Conservation (phyloP, 2,113 vertebrate species). For the Gopherus flavomarginatus region DNA sequence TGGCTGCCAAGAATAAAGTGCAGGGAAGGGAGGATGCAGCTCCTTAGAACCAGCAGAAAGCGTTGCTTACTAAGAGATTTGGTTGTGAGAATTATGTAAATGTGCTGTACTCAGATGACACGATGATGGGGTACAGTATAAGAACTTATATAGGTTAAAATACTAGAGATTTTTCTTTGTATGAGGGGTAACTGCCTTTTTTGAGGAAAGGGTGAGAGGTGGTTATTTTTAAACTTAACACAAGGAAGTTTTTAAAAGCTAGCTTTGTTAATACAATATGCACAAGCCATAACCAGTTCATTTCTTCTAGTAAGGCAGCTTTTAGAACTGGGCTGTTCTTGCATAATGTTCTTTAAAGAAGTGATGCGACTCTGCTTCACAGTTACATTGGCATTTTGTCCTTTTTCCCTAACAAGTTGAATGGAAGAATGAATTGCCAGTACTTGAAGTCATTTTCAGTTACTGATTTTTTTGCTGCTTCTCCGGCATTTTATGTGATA, state of each 20-base stretch:
- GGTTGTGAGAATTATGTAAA: background rate
- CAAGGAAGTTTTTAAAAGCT: background rate
- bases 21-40: background rate
- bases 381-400: background rate
- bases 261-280: background rate
- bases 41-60: background rate
- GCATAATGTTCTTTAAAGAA: background rate
- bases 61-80: background rate
- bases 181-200: background rate
- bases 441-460: background rate
- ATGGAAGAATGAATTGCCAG: background rate
- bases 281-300: fast-evolving
- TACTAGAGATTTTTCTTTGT: background rate
- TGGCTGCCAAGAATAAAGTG: background rate
- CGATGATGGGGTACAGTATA: background rate
- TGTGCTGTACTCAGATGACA: background rate
- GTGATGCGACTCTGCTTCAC: background rate
- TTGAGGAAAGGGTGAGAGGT: background rate
- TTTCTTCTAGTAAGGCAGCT: no score
- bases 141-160: background rate
- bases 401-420: background rate
- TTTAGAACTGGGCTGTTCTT: background rate
- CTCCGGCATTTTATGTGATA: background rate
- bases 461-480: background rate
- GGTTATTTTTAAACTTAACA: background rate